Conservation (phyloP, 1,140 invertebrate genomes). For the Polypedilum pembai region DNA sequence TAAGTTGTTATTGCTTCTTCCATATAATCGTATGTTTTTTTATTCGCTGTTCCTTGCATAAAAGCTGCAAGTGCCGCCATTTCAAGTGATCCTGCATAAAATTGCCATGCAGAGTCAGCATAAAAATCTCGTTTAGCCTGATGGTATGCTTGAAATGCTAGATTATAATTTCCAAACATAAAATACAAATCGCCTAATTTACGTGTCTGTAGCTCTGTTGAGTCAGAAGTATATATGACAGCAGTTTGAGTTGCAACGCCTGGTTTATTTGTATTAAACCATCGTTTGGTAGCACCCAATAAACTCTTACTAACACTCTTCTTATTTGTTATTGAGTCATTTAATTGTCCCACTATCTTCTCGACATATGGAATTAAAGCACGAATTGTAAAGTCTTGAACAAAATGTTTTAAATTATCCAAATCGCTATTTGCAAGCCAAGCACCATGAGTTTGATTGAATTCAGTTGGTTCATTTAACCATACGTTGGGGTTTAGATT, state of each 20-base stretch:
- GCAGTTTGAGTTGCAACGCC: conserved; percentile 63
- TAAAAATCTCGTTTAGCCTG: conserved; percentile 93
- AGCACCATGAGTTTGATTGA: conserved; percentile 55
- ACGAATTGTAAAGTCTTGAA: conserved; percentile 81
- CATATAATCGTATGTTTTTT: conserved; percentile 82
- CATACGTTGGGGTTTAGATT: conserved; percentile 51
- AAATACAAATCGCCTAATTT: conserved; percentile 92
- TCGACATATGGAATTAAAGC: conserved; percentile 86
- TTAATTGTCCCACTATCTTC: conserved; percentile 70
- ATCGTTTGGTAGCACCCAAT: conserved; percentile 87
- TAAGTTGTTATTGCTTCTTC: conserved; percentile 88
- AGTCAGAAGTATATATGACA: conserved; percentile 82
- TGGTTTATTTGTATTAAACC: conserved; percentile 85
- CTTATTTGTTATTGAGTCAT: conserved; percentile 76
- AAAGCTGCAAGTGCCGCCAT: conserved; percentile 91
- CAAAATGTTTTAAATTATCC: conserved; percentile 73
- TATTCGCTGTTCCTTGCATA: conserved; percentile 69
- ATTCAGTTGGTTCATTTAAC: conserved; percentile 47
- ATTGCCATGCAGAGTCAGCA: conserved; percentile 92
- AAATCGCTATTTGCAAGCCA: conserved; percentile 73
- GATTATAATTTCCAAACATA: conserved; percentile 88
- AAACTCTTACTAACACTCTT: conserved; percentile 88
- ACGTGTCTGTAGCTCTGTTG: conserved; percentile 80
- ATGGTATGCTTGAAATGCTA: conserved; percentile 91
- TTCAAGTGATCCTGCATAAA: conserved; percentile 91